phyloP scores from a whole-genome alignment of 2,888 invertebrate species.

The Agrenia bidenticulata region DNA sequence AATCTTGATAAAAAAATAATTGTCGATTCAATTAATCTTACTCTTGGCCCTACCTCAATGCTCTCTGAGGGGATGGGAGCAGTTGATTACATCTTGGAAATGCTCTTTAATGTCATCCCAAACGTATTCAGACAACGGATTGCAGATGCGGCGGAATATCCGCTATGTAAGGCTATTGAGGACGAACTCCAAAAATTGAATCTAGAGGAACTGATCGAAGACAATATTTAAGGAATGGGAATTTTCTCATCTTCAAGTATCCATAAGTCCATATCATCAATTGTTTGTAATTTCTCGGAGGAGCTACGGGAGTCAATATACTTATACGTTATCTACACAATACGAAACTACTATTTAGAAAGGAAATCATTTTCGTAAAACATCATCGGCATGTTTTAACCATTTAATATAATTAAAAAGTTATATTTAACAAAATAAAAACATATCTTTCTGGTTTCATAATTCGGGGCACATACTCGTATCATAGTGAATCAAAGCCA shows the following conservation, averaged over 20 bases:
- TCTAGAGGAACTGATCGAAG: slow-evolving; percentile 70
- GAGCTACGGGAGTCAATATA: no score
- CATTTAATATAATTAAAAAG: no score
- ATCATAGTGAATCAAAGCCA: no score
- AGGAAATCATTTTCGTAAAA: no score
- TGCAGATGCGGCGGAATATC: slow-evolving; percentile 78
- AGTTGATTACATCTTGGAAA: slow-evolving; percentile 78
- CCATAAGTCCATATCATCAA: no score
- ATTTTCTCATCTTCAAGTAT: background rate
- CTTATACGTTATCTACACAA: no score
- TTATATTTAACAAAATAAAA: no score
- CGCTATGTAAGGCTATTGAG: slow-evolving; percentile 71
- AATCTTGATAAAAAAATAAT: slow-evolving; percentile 66
- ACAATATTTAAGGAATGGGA: slow-evolving; percentile 7
- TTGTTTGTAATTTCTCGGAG: no score
- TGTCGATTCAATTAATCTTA: slow-evolving; percentile 72
- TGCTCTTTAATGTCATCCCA: slow-evolving; percentile 75
- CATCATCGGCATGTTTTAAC: no score
- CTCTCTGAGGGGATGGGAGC: slow-evolving; percentile 81
- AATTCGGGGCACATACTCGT: no score
- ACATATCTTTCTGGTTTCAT: no score
- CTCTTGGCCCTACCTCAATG: slow-evolving; percentile 79
- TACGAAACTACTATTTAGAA: no score
- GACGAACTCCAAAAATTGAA: slow-evolving; percentile 63
- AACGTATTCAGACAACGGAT: slow-evolving; percentile 83